Base-by-base conservation (phyloP, 2,888 invertebrate species). In the Bellardia bayeri region DNA sequence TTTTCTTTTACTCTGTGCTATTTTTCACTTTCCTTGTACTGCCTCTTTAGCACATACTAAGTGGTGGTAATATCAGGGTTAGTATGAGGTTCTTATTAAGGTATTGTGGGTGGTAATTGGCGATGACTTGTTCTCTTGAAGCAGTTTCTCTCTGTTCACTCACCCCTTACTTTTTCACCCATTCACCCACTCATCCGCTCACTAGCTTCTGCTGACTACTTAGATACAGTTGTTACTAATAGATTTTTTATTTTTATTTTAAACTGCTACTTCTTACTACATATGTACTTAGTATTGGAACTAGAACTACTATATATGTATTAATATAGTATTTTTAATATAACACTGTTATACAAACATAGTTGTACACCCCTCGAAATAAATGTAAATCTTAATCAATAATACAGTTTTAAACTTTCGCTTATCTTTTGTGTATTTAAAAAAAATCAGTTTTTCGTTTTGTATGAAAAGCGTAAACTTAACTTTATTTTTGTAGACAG, bases 1-100 rank as follows among this genome's bases (percentile, higher is more conserved):
- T 72, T 74, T 66, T 56, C 7, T 45, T 51, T 71, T 40, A 23
- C 42, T 69, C 37, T 61, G 37, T 75, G n/a, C 58, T 61, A 4
- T 7, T 49, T 68, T 61, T 61, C 58, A n/a, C 37, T 37, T 40
- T 75, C 37, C 51, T 63, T 40, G 33, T 58, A 42, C 51, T 74
- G 68, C 68, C 78, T 84, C 81, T 84, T 87, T 84, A 84, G 84
- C 81, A 87, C 78, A 87, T 63, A 54, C 71, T 54, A 33, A 54
- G 40, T 63, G 40, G 40, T 71, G 51, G 51, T 51, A 42, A 42
- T 54, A 71, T 42, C 4, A 80, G 37, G 5, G 37, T 68, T 61
- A 37, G 45, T 51, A 40, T 61, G 79, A 61, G 49, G 40, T 54
- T 40, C 37, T 71, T 51, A 63, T 71, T 63, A 63, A 30, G 14